Percentiles rank a stretch among this genome's conserved stretches.
Conservation (phyloP, 2,113 vertebrate species). For the Onychorhynchus coronatus region DNA sequence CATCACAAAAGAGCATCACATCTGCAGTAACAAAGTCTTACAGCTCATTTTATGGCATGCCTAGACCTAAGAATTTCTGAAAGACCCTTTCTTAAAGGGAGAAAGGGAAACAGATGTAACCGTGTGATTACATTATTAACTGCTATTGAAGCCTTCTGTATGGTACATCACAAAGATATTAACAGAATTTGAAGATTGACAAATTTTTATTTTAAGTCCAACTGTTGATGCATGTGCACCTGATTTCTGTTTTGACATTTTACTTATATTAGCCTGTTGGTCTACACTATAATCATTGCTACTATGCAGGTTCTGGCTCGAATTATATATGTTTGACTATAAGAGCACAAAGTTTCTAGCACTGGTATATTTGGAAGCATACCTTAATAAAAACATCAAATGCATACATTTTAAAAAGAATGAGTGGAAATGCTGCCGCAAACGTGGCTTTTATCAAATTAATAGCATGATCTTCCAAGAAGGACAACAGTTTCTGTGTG, state of each 20-base stretch:
- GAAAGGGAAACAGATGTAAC: not conserved
- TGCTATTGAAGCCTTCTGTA: not conserved
- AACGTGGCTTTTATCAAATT: not conserved
- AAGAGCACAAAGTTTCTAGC: not conserved
- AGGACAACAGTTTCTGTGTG: not conserved
- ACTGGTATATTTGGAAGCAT: not conserved
- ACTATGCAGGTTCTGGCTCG: not conserved
- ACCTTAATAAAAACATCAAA: not conserved
- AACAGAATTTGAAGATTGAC: not conserved
- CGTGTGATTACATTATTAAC: not conserved
- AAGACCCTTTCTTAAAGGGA: not conserved
- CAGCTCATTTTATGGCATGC: not conserved
- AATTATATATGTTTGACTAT: not conserved
- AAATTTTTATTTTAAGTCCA: not conserved
- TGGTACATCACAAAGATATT: not conserved
- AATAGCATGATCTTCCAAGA: not conserved
- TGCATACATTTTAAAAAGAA: not conserved
- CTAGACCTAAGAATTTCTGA: not conserved
- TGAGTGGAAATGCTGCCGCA: not conserved
- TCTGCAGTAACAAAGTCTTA: not conserved
- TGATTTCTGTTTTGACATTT: not conserved
- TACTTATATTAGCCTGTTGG: not conserved
- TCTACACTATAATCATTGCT: not conserved
- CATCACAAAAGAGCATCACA: not conserved
- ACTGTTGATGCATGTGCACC: fast-evolving